Evolutionary conservation across 1,140 invertebrate species (phyloP).

Genomic region (Philopotamus ludificatus): DNA sequence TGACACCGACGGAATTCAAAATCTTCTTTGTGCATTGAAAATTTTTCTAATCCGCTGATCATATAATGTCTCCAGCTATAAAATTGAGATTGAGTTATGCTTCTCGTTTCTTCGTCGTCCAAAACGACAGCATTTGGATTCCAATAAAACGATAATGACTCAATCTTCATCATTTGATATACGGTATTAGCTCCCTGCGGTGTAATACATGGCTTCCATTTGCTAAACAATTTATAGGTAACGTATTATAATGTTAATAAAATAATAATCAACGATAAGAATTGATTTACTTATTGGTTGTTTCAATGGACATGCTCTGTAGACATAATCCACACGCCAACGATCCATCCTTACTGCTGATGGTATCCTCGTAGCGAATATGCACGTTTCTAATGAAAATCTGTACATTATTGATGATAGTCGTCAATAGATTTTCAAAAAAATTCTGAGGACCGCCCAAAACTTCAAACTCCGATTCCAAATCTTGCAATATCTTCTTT

Average conservation of each 20-base stretch:
- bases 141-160: slow-evolving; percentile 76
- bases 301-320: slow-evolving; percentile 74
- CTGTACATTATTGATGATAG: slow-evolving; percentile 78
- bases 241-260: background rate
- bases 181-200: slow-evolving; percentile 64
- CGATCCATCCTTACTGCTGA: slow-evolving; percentile 64
- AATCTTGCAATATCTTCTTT: slow-evolving; percentile 57
- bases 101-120: slow-evolving; percentile 50
- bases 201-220: slow-evolving; percentile 76
- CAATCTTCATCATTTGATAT: slow-evolving; percentile 76
- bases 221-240: slow-evolving; percentile 55
- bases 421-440: slow-evolving; percentile 71
- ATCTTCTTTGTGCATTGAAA: slow-evolving; percentile 70
- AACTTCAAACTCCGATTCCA: slow-evolving; percentile 55
- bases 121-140: slow-evolving; percentile 63
- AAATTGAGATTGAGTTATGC: slow-evolving; percentile 61
- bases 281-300: slow-evolving; percentile 70
- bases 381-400: slow-evolving; percentile 79
- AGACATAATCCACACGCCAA: slow-evolving; percentile 78
- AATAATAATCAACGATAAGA: background rate
- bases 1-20: slow-evolving; percentile 73
- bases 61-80: slow-evolving; percentile 68
- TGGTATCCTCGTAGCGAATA: slow-evolving; percentile 77
- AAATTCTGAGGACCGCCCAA: slow-evolving; percentile 60
- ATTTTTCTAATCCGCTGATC: slow-evolving; percentile 71